Percentiles rank a stretch among this genome's conserved stretches.
phyloP scores from a whole-genome alignment of 2,888 invertebrate genomes.

The Volucella zonaria region DNA sequence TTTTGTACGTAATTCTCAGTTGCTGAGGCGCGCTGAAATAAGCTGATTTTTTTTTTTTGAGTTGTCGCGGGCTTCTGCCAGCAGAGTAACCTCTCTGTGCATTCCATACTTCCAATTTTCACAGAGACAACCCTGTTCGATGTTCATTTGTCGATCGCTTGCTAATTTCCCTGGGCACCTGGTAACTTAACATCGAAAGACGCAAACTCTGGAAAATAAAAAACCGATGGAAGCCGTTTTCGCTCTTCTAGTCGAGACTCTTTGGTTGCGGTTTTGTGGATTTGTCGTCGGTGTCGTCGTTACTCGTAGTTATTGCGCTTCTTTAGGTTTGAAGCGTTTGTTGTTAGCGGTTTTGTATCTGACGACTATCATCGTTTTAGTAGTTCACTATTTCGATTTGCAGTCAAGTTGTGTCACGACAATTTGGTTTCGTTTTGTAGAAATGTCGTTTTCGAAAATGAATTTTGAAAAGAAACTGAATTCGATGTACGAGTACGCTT shows the following conservation, averaged over 20 bases:
- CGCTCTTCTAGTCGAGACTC: constrained; percentile 63
- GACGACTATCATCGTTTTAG: not conserved
- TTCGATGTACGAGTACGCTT: no score
- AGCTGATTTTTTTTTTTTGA: not conserved
- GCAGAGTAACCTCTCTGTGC: constrained; percentile 39
- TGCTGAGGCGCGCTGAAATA: constrained; percentile 1
- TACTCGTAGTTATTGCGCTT: constrained; percentile 16
- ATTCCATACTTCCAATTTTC: constrained; percentile 4
- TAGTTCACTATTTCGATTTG: no score
- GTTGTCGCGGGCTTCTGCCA: not conserved
- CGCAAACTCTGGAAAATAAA: constrained; percentile 81
- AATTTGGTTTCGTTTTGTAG: no score
- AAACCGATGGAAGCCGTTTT: constrained; percentile 63
- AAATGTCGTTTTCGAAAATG: no score
- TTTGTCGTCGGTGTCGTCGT: constrained; percentile 7
- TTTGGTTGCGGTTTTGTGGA: constrained; percentile 31
- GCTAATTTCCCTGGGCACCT: constrained; percentile 76
- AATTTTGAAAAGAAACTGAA: no score
- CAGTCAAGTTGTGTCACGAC: no score
- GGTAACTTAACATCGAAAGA: constrained; percentile 82
- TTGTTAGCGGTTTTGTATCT: not conserved
- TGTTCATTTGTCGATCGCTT: constrained; percentile 60
- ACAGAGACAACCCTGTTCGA: constrained; percentile 37
- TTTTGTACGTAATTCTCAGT: constrained; percentile 35
- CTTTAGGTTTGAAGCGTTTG: not conserved